These are phyloP conservation scores for Ageneiosus marmoratus DNA, from an alignment of 2,113 vertebrate species.

Conservation along the genomic window DNA sequence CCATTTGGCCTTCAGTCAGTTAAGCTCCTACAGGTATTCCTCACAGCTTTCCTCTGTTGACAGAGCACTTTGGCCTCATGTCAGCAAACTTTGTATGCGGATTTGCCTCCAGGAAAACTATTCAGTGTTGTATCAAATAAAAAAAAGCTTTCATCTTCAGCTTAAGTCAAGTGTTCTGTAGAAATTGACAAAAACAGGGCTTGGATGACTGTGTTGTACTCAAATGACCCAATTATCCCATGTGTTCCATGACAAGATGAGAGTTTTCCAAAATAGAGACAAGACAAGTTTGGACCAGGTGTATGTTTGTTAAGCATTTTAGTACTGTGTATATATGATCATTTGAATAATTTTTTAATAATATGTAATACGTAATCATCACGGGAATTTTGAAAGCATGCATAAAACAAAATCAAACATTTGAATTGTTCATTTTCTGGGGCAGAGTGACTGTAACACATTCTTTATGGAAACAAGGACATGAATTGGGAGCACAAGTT, in stretches of 20 bases:
- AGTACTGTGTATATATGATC: too few relatives aligned
- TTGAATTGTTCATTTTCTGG: too few relatives aligned
- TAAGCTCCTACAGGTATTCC: background rate
- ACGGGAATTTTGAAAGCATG: background rate
- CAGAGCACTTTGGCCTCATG: slow-evolving; percentile 14
- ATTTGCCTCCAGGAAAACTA: slow-evolving; percentile 42
- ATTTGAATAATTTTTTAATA: too few relatives aligned
- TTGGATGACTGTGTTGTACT: background rate
- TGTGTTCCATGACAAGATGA: slow-evolving; percentile 3
- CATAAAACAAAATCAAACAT: too few relatives aligned
- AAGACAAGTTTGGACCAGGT: slow-evolving; percentile 5
- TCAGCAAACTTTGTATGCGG: slow-evolving; percentile 11
- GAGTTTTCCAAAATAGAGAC: background rate
- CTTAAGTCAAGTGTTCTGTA: background rate
- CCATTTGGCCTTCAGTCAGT: background rate
- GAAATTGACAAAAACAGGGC: background rate
- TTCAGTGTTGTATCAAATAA: slow-evolving; percentile 21
- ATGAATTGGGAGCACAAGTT: too few relatives aligned
- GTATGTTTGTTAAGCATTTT: background rate
- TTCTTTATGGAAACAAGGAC: too few relatives aligned
- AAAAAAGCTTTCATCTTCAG: background rate
- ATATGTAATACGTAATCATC: background rate
- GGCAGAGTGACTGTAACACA: too few relatives aligned
- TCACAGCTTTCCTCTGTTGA: slow-evolving; percentile 22
- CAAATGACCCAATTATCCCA: background rate